A percentile compares a stretch with the other conserved stretches of the same genome.
These are phyloP conservation scores for Aepyceros melampus DNA, from an alignment of 2,113 vertebrate species.

Conservation along the genomic window DNA sequence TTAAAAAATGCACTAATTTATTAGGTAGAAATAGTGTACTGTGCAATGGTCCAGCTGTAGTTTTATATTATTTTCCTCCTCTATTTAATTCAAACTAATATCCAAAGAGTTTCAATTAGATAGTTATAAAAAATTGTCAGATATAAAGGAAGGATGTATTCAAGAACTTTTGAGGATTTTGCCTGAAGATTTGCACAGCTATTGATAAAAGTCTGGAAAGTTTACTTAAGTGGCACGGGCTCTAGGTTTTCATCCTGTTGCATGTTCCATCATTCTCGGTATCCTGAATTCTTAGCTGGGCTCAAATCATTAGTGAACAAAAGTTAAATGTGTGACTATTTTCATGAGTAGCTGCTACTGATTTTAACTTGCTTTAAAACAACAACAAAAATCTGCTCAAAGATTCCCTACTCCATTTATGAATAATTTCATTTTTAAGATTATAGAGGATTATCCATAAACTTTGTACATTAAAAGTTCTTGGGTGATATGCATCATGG, in stretches of 20 bases:
- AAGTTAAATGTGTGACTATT: not conserved
- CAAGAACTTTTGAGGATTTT: not conserved
- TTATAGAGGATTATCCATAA: not conserved
- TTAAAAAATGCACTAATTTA: not conserved
- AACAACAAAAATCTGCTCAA: not conserved
- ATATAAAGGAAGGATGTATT: not conserved
- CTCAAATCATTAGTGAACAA: not conserved
- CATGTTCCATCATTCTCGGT: not conserved
- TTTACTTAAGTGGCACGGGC: too few species aligned
- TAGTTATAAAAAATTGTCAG: not conserved
- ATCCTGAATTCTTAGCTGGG: not conserved
- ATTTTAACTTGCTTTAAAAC: slow-evolving; percentile 11
- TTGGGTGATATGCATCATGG: not conserved
- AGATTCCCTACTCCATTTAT: not conserved
- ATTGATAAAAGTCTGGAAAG: not conserved
- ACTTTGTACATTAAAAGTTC: slow-evolving; percentile 1
- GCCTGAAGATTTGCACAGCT: not conserved
- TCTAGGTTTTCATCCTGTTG: not conserved
- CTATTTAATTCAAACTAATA: not conserved
- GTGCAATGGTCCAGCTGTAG: not conserved
- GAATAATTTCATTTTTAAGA: not conserved
- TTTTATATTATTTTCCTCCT: not conserved
- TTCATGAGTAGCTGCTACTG: not conserved
- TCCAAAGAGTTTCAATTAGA: slow-evolving; percentile 4
- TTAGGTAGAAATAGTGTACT: not conserved